Conservation (phyloP, 2,888 invertebrate species). For the Cryptocephalus primarius region DNA sequence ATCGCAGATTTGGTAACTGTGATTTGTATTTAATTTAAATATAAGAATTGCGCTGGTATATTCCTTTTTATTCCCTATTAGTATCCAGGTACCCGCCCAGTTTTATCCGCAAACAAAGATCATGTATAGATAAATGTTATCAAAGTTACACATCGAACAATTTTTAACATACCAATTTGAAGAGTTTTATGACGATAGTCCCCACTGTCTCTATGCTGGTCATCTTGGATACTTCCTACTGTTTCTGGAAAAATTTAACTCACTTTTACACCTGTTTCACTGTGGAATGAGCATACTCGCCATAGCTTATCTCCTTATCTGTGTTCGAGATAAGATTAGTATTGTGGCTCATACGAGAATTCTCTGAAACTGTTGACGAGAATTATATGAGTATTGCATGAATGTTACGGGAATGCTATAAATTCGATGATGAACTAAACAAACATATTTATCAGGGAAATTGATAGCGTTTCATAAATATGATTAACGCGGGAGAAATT, state of each 20-base stretch:
- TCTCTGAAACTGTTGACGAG: background rate
- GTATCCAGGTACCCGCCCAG: background rate
- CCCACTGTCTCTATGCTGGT: constrained; percentile 72
- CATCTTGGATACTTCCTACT: constrained; percentile 42
- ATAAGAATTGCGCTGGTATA: too few relatives aligned
- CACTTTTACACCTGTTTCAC: constrained; percentile 13
- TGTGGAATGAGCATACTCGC: constrained; percentile 17
- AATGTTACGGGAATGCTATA: background rate
- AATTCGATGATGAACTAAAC: constrained; percentile 6
- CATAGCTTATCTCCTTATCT: constrained; percentile 12
- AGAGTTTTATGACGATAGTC: constrained; percentile 66
- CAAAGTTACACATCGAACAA: too few relatives aligned
- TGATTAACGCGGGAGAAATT: background rate
- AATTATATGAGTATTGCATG: too few relatives aligned
- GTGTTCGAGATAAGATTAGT: constrained; percentile 9
- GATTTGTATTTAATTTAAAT: too few relatives aligned
- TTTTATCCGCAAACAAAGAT: background rate
- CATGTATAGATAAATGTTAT: background rate
- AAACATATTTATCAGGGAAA: constrained; percentile 2
- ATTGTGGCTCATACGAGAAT: constrained; percentile 4
- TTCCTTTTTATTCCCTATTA: too few relatives aligned
- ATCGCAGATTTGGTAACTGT: too few relatives aligned
- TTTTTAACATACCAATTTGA: constrained; percentile 64
- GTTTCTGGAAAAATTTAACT: constrained; percentile 2
- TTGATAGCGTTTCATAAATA: background rate